Base-by-base conservation (phyloP, 2,888 invertebrate genomes). In the Ornithoptera alexandrae region DNA sequence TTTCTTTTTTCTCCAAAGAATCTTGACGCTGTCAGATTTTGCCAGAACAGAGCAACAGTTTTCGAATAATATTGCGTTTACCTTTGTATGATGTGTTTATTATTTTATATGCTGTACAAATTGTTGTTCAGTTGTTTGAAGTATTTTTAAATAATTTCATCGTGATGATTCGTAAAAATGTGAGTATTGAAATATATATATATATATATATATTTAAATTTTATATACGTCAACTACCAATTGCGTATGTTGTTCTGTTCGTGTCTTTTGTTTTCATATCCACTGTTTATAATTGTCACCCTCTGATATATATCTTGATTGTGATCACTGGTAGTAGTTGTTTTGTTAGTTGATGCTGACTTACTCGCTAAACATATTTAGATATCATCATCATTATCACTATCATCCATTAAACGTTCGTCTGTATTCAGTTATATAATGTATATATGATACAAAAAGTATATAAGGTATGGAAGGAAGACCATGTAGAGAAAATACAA, bases 21-120 rank as follows among this genome's bases (percentile, higher is more conserved):
- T 8, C 42, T 24, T 62, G 62, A 58, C 67, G 42, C 1, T 58
- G 67, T 58, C 67, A 68, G 30, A 20, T 62, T 58, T 68, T 68
- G 24, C 56, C 46, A 30, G 62, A 68, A 68, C 42, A 42, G 50
- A 22, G 39, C 15, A 12, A 60, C 30, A 61, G 30, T 20, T 61
- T 61, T 61, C n/a, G 50, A 42, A 67, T 17, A 18, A 42, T 46
- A 57, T 64, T 56, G 12, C 64, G 15, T 3, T 24, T 50, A 66
- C n/a, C 58, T 50, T 46, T 39, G 15, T 65, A 39, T 22, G 20
- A 72, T 68, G 70, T 65, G 65, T 70, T 72, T 72, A 60, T 15
- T 72, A 15, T 70, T 67, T 61, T 70, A 72, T 58, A 53, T 67
- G 12, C 57, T 69, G n/a, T 65, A 46, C 30, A 68, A 24, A 70